A percentile compares a stretch with the other conserved stretches of the same genome.
Evolutionary conservation across 2,113 vertebrate genomes (phyloP).

Genomic region (Calyptommatus sinebrachiatus): DNA sequence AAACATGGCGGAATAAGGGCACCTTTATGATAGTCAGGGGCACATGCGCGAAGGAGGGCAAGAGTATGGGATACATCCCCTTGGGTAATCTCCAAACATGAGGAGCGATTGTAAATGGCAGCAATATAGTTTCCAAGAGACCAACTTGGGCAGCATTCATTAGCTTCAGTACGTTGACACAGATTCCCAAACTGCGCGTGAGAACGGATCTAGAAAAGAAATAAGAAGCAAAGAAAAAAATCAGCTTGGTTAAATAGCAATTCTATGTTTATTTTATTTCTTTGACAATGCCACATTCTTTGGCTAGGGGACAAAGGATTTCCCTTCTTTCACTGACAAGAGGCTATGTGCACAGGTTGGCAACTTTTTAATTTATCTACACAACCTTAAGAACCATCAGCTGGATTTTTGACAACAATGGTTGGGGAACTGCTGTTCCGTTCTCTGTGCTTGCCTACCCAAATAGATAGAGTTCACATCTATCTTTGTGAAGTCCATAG

Average conservation of each 20-base stretch:
- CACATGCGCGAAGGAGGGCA: constrained; percentile 86
- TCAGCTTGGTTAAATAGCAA: neutral
- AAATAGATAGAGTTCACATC: neutral
- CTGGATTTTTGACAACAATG: too few relatives aligned
- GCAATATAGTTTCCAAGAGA: constrained; percentile 95
- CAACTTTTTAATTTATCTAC: neutral
- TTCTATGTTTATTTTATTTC: neutral
- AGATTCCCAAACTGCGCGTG: constrained; percentile 85
- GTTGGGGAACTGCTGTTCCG: too few relatives aligned
- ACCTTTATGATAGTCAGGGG: constrained; percentile 87
- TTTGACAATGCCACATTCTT: neutral
- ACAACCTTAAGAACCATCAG: neutral
- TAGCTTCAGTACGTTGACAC: constrained; percentile 80
- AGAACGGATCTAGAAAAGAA: constrained; percentile 84
- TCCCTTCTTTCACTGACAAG: neutral
- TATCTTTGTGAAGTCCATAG: constrained; percentile 26
- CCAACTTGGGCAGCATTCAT: constrained; percentile 95
- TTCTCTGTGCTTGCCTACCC: too few relatives aligned
- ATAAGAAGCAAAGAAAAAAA: neutral
- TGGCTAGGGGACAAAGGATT: neutral
- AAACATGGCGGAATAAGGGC: constrained; percentile 81
- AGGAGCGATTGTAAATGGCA: constrained; percentile 88
- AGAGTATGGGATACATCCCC: constrained; percentile 86
- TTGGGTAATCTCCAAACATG: constrained; percentile 86
- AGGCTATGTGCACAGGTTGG: neutral